These are phyloP conservation scores for Aepyceros melampus DNA, from an alignment of 2,113 vertebrate genomes.

Conservation along the genomic window DNA sequence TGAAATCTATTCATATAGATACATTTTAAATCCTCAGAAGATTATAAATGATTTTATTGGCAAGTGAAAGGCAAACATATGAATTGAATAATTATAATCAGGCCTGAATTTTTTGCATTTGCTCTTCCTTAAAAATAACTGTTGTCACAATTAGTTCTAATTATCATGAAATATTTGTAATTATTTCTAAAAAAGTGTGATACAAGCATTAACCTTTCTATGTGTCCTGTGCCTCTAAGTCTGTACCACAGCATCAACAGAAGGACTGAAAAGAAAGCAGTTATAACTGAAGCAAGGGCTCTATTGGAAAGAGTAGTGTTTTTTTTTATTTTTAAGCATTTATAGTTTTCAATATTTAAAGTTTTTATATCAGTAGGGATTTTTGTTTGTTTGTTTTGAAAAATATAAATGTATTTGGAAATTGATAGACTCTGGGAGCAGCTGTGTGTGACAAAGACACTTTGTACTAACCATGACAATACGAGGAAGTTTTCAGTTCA, in stretches of 20 bases:
- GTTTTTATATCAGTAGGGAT: background rate
- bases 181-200: background rate
- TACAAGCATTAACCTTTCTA: background rate
- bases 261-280: background rate
- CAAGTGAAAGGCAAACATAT: background rate
- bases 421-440: background rate
- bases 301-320: background rate
- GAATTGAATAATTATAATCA: background rate
- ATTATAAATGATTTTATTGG: background rate
- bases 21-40: background rate
- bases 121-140: background rate
- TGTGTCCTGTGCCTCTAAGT: background rate
- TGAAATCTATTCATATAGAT: background rate
- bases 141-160: background rate
- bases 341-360: background rate
- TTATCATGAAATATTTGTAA: background rate
- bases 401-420: background rate
- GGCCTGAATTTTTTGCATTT: background rate
- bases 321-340: background rate
- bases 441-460: background rate
- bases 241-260: background rate
- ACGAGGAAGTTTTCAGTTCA: background rate
- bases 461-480: background rate
- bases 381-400: background rate
- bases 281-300: background rate